Conservation (phyloP, 2,888 invertebrate species). For the Lycia hirtaria region DNA sequence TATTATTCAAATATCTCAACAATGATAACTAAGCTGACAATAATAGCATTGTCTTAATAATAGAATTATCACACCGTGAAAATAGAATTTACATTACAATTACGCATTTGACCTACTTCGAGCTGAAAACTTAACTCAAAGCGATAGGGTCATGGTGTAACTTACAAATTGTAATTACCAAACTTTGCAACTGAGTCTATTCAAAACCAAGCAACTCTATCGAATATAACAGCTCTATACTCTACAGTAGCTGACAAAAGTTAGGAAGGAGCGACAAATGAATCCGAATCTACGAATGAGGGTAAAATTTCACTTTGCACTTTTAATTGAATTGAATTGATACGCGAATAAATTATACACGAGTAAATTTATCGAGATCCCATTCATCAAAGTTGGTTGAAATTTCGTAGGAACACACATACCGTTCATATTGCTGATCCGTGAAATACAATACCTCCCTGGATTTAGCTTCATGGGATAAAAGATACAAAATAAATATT, state of each 20-base stretch:
- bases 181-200: conserved; percentile 23
- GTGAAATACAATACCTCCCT: no score
- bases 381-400: no score
- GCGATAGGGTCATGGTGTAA: conserved; percentile 19
- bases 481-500: no score
- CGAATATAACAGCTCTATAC: conserved; percentile 6
- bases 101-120: conserved; percentile 10
- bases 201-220: conserved; percentile 7
- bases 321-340: background rate
- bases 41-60: background rate
- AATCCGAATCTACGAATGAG: conserved; percentile 36
- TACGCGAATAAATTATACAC: no score
- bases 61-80: background rate
- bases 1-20: background rate
- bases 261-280: conserved; percentile 36
- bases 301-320: conserved; percentile 4
- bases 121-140: conserved; percentile 9
- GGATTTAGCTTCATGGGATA: no score
- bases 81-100: conserved; percentile 15
- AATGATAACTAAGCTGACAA: background rate
- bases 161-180: conserved; percentile 24
- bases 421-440: no score
- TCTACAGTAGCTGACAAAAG: conserved; percentile 15
- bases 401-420: no score
- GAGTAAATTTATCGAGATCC: no score